Evolutionary conservation across 2,888 invertebrate species (phyloP).

Genomic region (Candidula unifasciata): DNA sequence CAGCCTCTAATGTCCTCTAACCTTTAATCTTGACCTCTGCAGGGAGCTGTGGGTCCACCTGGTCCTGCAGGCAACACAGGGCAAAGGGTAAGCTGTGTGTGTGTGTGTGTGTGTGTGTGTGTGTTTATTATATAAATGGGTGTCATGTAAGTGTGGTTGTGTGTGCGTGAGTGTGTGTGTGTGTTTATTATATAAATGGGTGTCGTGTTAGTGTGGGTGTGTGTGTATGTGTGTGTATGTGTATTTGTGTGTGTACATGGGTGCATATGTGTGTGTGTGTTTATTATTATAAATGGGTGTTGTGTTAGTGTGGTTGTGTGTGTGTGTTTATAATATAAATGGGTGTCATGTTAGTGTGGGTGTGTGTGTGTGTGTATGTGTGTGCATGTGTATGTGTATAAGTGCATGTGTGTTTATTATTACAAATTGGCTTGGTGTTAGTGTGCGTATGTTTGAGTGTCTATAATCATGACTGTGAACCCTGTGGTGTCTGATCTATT

Average conservation of each 20-base stretch:
- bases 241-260: no score
- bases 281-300: no score
- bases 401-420: constrained; percentile 18
- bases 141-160: not conserved
- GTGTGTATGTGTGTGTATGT: not conserved
- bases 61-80: constrained; percentile 62
- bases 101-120: not conserved
- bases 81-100: constrained; percentile 58
- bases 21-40: not conserved
- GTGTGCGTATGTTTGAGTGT: not conserved
- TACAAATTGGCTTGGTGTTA: no score
- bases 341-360: no score
- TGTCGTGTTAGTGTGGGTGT: not conserved
- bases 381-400: constrained; percentile 16
- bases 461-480: not conserved
- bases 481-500: not conserved
- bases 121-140: no score
- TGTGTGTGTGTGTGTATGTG: no score
- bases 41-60: constrained; percentile 71
- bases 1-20: not conserved
- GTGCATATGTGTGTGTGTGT: constrained; percentile 14
- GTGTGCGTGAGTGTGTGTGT: not conserved
- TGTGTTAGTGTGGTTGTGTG: constrained; percentile 32
- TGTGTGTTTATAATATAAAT: no score
- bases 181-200: no score